phyloP scores from a whole-genome alignment of 2,797 vertebrate genomes.

The Girardinus metallicus region DNA sequence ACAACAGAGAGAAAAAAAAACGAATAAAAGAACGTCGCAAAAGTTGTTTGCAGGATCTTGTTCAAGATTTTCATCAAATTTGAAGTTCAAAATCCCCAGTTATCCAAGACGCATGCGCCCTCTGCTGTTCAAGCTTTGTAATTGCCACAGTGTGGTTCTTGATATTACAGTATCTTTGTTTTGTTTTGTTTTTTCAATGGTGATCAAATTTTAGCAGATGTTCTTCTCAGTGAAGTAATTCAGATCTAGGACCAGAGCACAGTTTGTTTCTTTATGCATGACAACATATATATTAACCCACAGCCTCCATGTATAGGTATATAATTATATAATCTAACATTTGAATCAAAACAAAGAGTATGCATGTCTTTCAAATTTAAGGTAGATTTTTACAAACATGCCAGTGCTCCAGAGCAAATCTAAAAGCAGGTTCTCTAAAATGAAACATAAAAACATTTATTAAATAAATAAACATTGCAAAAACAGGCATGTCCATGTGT shows the following conservation, averaged over 20 bases:
- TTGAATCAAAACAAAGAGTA: neutral
- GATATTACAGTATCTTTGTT: neutral
- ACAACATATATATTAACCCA: neutral
- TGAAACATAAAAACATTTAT: neutral
- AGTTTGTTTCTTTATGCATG: neutral
- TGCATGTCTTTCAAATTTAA: neutral
- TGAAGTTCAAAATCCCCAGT: fast-evolving
- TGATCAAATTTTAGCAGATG: neutral
- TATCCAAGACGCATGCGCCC: constrained; percentile 54
- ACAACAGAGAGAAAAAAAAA: neutral
- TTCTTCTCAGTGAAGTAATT: neutral
- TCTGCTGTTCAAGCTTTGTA: constrained; percentile 61
- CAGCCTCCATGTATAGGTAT: neutral
- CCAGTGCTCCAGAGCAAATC: neutral
- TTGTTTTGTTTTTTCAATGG: neutral
- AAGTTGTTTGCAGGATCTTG: neutral
- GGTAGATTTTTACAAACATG: neutral
- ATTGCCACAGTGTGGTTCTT: constrained; percentile 3
- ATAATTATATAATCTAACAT: neutral
- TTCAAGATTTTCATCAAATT: neutral
- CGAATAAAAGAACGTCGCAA: neutral
- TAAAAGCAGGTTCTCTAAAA: neutral
- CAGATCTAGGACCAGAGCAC: neutral
- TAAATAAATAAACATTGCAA: neutral
- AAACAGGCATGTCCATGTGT: neutral